A percentile compares a stretch with the other conserved stretches of the same genome.
phyloP scores from a whole-genome alignment of 2,797 vertebrate genomes.

The Megalops cyprinoides region DNA sequence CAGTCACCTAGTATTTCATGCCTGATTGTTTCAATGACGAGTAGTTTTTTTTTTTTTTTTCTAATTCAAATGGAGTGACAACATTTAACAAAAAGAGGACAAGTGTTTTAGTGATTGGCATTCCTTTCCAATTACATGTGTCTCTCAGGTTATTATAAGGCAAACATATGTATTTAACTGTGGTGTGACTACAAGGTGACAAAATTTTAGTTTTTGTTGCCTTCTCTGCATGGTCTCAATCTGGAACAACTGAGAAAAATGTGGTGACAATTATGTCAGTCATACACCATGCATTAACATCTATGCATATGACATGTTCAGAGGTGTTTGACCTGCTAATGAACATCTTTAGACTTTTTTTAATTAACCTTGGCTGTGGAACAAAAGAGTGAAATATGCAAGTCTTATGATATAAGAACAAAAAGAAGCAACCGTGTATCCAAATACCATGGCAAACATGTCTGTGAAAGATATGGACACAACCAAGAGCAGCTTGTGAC shows the following conservation, averaged over 20 bases:
- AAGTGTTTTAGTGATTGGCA: neutral
- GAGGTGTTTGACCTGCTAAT: constrained; percentile 57
- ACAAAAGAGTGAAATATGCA: neutral
- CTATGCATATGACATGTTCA: constrained; percentile 55
- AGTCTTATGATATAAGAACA: neutral
- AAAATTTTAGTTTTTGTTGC: constrained; percentile 51
- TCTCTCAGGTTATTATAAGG: neutral
- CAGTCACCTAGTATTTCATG: neutral
- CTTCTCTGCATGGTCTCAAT: constrained; percentile 53
- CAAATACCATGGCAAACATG: neutral
- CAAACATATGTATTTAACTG: constrained; percentile 5
- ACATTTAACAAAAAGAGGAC: neutral
- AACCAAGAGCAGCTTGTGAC: too few relatives aligned
- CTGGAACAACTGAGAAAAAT: constrained; percentile 59
- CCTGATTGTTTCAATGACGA: neutral
- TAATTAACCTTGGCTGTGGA: constrained; percentile 9
- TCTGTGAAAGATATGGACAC: too few relatives aligned
- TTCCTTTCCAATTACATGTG: neutral
- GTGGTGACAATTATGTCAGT: constrained; percentile 57
- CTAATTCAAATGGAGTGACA: constrained; percentile 3
- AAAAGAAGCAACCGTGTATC: neutral
- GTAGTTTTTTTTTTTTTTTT: neutral
- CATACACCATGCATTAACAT: constrained; percentile 60
- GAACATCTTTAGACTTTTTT: constrained; percentile 45
- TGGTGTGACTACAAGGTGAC: constrained; percentile 52